Evolutionary conservation across 2,113 vertebrate species (phyloP).

Genomic region (Tragelaphus scriptus): DNA sequence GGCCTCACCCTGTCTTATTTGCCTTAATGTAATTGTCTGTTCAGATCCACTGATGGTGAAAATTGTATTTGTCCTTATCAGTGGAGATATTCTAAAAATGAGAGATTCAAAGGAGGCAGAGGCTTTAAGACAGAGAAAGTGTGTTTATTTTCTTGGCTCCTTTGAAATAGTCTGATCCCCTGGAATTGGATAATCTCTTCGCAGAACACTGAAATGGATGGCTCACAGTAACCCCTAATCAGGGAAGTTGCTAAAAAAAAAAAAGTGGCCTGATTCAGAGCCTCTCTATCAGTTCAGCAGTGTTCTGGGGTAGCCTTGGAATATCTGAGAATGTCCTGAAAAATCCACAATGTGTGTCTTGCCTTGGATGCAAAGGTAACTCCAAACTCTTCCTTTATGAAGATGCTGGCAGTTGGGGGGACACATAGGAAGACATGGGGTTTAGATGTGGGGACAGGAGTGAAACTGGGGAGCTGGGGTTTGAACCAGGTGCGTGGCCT

Average conservation of each 20-base stretch:
- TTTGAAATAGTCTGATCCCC: conserved; percentile 28
- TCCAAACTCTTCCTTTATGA: not conserved
- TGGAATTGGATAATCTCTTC: conserved; percentile 37
- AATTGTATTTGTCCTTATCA: conserved; percentile 71
- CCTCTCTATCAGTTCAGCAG: not conserved
- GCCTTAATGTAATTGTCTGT: conserved; percentile 70
- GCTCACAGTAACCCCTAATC: not conserved
- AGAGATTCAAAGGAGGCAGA: conserved; percentile 48
- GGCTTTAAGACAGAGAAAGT: conserved; percentile 39
- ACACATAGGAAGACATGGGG: not conserved
- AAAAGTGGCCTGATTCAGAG: not conserved
- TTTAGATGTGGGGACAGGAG: not conserved
- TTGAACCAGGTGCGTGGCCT: not conserved
- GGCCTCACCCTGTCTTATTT: conserved; percentile 64
- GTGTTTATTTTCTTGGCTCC: conserved; percentile 36
- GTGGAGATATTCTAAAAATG: conserved; percentile 45
- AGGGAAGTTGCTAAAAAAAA: not conserved
- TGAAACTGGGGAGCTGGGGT: not conserved
- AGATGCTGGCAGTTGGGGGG: not conserved
- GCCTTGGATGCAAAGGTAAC: not conserved
- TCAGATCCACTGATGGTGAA: conserved; percentile 73
- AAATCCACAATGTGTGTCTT: not conserved
- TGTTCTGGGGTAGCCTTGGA: conserved; percentile 39
- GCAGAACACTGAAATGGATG: not conserved
- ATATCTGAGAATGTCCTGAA: not conserved